Percentiles rank a stretch among this genome's conserved stretches.
These are phyloP conservation scores for Ptychodera flava DNA, from an alignment of 35 echinoderm and acorn worm genomes.

Conservation along the genomic window DNA sequence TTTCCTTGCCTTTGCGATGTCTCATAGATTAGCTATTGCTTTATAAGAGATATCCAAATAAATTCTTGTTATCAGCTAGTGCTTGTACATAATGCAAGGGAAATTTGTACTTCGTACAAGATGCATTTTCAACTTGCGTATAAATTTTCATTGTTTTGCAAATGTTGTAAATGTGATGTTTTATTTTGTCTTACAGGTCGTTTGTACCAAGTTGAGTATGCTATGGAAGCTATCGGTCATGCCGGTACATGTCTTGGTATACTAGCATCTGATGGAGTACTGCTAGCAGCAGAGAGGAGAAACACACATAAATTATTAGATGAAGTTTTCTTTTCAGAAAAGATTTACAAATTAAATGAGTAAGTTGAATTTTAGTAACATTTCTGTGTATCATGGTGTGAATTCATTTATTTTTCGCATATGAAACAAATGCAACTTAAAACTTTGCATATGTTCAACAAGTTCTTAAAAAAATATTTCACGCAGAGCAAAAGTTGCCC, in stretches of 20 bases:
- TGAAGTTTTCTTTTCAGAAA: constrained; percentile 98
- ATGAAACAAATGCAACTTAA: not conserved
- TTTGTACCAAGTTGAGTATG: constrained; percentile 98
- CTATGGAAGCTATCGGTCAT: constrained; percentile 98
- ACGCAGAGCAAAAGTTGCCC: too few species aligned
- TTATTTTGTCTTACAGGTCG: constrained; percentile 52
- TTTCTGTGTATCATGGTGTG: not conserved
- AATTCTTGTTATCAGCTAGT: too few species aligned
- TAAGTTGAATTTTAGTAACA: constrained; percentile 30
- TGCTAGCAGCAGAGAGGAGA: constrained; percentile 92
- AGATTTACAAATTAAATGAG: constrained; percentile 98
- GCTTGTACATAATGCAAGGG: too few species aligned
- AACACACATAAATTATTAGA: constrained; percentile 98
- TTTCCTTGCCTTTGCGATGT: too few species aligned
- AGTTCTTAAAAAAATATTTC: too few species aligned
- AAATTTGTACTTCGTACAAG: too few species aligned
- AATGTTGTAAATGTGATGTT: too few species aligned
- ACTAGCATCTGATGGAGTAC: constrained; percentile 84
- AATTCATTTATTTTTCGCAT: not conserved
- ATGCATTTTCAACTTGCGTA: too few species aligned
- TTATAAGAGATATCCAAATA: too few species aligned
- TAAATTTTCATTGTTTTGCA: too few species aligned
- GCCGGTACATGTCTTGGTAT: constrained; percentile 94
- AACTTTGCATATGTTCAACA: constrained; percentile 2
- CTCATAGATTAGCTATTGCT: too few species aligned